These are phyloP conservation scores for Habropoda laboriosa DNA, from an alignment of 1,140 invertebrate species.

Conservation along the genomic window DNA sequence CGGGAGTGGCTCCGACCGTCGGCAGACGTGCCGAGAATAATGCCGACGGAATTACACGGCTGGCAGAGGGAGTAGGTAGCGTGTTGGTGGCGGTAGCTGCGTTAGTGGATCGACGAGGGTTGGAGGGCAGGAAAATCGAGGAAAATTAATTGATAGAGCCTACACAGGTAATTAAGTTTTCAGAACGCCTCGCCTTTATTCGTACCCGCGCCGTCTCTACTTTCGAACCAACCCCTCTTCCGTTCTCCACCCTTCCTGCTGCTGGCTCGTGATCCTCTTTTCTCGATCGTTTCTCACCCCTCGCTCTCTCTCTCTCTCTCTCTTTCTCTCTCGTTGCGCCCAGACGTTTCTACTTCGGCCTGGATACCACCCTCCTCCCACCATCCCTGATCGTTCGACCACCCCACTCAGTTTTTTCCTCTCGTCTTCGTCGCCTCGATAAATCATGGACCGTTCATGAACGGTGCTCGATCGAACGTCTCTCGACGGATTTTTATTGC, in stretches of 20 bases:
- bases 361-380: conserved; percentile 17
- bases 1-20: conserved; percentile 67
- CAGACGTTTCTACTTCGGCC: conserved; percentile 41
- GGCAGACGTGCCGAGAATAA: conserved; percentile 80
- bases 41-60: conserved; percentile 76
- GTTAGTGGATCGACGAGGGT: conserved; percentile 47
- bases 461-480: conserved; percentile 52
- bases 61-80: conserved; percentile 58
- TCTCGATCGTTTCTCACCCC: conserved; percentile 56
- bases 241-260: not conserved
- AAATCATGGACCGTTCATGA: conserved; percentile 57
- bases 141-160: conserved; percentile 81
- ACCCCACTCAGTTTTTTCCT: not conserved
- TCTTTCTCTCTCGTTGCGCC: conserved; percentile 7
- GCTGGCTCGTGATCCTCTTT: conserved; percentile 46
- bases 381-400: not conserved
- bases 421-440: conserved; percentile 42
- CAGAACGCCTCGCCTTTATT: conserved; percentile 77
- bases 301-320: too few species aligned
- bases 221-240: conserved; percentile 23
- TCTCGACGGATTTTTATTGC: conserved; percentile 61
- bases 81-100: conserved; percentile 29
- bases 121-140: conserved; percentile 73
- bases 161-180: conserved; percentile 82
- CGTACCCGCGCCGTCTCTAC: conserved; percentile 27